Evolutionary conservation across 2,888 invertebrate genomes (phyloP).

Genomic region (Linnaemya vulpina): DNA sequence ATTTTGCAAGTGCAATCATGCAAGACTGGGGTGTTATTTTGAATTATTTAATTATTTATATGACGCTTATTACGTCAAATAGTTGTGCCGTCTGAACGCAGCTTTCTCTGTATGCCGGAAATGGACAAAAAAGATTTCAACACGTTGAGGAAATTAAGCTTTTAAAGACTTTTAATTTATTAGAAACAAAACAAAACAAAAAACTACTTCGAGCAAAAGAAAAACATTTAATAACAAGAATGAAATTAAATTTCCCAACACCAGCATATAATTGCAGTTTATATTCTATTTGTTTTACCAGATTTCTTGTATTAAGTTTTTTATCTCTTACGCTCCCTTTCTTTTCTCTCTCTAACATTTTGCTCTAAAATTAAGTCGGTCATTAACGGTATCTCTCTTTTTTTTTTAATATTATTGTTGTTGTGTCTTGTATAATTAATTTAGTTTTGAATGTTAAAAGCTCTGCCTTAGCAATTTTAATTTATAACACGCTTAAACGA

Average conservation of each 20-base stretch:
- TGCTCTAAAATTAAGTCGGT: conserved; percentile 53
- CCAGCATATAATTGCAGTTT: conserved; percentile 32
- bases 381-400: conserved; percentile 59
- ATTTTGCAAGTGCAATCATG: too few relatives aligned
- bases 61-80: not conserved
- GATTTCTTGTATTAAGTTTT: conserved; percentile 15
- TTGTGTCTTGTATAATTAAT: conserved; percentile 26
- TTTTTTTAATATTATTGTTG: conserved; percentile 27
- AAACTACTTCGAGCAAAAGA: not conserved
- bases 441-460: not conserved
- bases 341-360: conserved; percentile 21
- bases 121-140: conserved; percentile 27
- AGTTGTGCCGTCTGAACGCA: not conserved
- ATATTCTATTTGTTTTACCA: conserved; percentile 31
- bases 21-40: too few relatives aligned
- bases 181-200: conserved; percentile 17
- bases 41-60: too few relatives aligned
- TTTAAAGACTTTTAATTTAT: conserved; percentile 24
- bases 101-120: conserved; percentile 32
- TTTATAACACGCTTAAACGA: conserved; percentile 13
- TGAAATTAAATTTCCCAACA: conserved; percentile 42
- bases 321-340: not conserved
- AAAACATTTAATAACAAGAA: not conserved
- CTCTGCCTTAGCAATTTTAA: conserved; percentile 1
- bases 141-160: conserved; percentile 45